Base-by-base conservation (phyloP, 2,888 invertebrate species). In the Philereme vetulata region DNA sequence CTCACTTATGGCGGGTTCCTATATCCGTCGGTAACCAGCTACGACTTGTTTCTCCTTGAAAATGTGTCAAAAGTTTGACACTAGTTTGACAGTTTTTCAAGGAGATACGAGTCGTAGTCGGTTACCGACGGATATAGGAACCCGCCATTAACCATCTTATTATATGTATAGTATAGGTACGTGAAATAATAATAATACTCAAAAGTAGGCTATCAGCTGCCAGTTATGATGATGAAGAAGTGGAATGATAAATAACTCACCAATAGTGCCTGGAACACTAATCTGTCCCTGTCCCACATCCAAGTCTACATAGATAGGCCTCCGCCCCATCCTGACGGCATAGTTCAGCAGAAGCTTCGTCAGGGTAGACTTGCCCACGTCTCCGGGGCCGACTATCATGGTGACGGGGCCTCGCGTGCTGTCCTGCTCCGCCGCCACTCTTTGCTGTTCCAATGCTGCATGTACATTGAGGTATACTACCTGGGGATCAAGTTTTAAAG, bases 331-430 rank as follows among this genome's bases (percentile, higher is more conserved):
- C 65, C 99, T 93, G 0, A 98, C 98, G 0, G 98, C 98, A 84
- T 99, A 99, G 88, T 99, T 99, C 0, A 99, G 90, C 5, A 99
- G 91, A 66, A 99, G 94, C 64, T 96, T 93, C 57, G 96, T 96
- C 2, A 99, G 85, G 0, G 99, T 99, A 0, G 97, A 97, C 86
- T 99, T 99, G 11, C 99, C 99, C 1, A 99, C 99, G 84, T 99
- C 99, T 43, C 95, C 95, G 0, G 99, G 99, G 0, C 99, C 99
- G 0, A 97, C 98, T 0, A 99, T 89, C 96, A 99, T 96, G 0
- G 96, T 95, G 38, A 97, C 96, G 0, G 98, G 98, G 0, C 98
- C 98, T 66, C 95, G 92, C 3, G 93, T 93, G 65, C 94, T 94
- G 44, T 93, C 93, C 72, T 95, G 94, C 71, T 97, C 98, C 0